Percentiles rank a stretch among this genome's conserved stretches.
Conservation (phyloP, 2,797 vertebrate species). For the Rhinella marina region DNA sequence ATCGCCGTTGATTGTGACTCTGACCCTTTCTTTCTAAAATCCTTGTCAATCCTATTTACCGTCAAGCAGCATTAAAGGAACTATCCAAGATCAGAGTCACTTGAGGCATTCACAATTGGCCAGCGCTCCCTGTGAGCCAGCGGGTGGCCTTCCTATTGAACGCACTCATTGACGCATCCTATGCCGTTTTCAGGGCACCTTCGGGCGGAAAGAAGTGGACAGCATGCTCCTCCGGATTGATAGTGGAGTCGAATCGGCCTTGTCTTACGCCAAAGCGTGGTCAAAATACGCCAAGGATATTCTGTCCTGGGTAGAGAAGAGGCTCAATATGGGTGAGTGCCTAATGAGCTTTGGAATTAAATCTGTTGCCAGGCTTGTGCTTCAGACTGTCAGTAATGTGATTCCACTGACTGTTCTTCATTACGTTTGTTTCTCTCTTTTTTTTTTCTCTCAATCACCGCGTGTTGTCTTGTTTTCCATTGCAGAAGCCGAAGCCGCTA, state of each 20-base stretch:
- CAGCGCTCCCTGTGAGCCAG: slow-evolving; percentile 66
- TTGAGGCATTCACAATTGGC: slow-evolving; percentile 69
- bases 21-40: slow-evolving; percentile 72
- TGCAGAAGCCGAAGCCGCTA: slow-evolving; percentile 92
- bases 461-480: slow-evolving; percentile 52
- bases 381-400: slow-evolving; percentile 71
- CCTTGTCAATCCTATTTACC: slow-evolving; percentile 73
- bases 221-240: slow-evolving; percentile 84
- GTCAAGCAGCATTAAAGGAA: slow-evolving; percentile 74
- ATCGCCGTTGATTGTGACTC: slow-evolving; percentile 57
- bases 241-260: slow-evolving; percentile 88
- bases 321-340: slow-evolving; percentile 90
- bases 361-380: slow-evolving; percentile 71
- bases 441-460: slow-evolving; percentile 14
- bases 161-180: slow-evolving; percentile 61
- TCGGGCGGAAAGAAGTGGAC: slow-evolving; percentile 86
- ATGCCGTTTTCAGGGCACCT: slow-evolving; percentile 80
- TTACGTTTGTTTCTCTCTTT: slow-evolving; percentile 65
- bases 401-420: slow-evolving; percentile 65
- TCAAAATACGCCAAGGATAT: slow-evolving; percentile 98
- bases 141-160: slow-evolving; percentile 66
- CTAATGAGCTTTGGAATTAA: slow-evolving; percentile 73
- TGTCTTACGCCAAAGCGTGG: slow-evolving; percentile 96
- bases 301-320: slow-evolving; percentile 93
- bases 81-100: slow-evolving; percentile 72